Conservation (phyloP, 2,113 vertebrate species). For the Brachyhypopomus occidentalis region DNA sequence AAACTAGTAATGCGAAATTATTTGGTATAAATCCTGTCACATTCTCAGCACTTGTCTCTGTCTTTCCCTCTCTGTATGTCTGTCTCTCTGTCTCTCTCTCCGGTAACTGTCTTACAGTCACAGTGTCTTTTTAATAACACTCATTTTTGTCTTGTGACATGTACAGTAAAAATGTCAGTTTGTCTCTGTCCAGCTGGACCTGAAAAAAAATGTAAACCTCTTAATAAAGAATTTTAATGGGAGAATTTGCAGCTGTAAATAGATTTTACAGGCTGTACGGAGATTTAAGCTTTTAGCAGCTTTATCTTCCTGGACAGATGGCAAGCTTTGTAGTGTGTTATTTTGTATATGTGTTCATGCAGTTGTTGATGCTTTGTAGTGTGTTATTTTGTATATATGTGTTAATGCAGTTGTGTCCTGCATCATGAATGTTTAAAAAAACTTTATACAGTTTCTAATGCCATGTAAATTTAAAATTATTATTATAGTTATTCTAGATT, state of each 20-base stretch:
- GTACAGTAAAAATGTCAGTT: no score
- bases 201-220: neutral
- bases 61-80: no score
- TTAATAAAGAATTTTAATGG: slow-evolving; percentile 30
- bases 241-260: slow-evolving; percentile 41
- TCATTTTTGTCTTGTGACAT: slow-evolving; percentile 22
- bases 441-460: neutral
- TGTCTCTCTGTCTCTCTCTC: neutral
- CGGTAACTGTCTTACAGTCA: slow-evolving; percentile 26
- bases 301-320: slow-evolving; percentile 21
- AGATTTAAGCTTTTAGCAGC: slow-evolving; percentile 23
- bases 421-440: no score
- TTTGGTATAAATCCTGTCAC: no score
- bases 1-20: no score
- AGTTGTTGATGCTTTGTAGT: neutral
- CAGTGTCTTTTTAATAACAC: slow-evolving; percentile 38
- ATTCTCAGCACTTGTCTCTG: no score
- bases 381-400: neutral
- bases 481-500: no score
- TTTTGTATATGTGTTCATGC: neutral
- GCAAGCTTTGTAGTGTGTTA: neutral
- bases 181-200: no score
- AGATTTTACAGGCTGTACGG: slow-evolving; percentile 1
- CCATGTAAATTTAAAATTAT: neutral
- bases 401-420: neutral